Percentiles rank a stretch among this genome's conserved stretches.
Conservation (phyloP, 35 echinoderm and acorn worm genomes). For the Stichopus chloronotus region DNA sequence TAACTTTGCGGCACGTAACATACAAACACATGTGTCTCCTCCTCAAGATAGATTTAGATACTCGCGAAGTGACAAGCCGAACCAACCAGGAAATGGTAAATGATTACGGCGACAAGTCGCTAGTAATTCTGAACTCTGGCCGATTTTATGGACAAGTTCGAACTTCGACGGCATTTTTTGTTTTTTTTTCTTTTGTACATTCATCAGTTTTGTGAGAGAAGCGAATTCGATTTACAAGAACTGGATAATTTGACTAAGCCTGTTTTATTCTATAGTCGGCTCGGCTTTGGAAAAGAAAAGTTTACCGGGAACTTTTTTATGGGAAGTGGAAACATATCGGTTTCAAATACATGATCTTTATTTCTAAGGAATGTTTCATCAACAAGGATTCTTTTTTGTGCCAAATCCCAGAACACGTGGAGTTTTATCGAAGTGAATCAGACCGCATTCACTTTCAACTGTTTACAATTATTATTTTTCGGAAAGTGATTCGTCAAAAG, state of each 20-base stretch:
- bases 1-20: conserved; percentile 59
- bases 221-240: not conserved
- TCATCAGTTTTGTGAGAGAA: not conserved
- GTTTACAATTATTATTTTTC: not conserved
- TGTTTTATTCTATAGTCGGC: not conserved
- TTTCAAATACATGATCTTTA: no score
- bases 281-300: not conserved
- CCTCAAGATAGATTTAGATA: conserved; percentile 55
- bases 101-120: conserved; percentile 58
- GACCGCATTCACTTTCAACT: conserved; percentile 13
- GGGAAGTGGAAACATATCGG: not conserved
- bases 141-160: conserved; percentile 45
- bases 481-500: conserved; percentile 50
- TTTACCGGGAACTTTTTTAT: not conserved
- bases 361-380: conserved; percentile 3
- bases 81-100: conserved; percentile 56
- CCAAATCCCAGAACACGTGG: not conserved
- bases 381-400: conserved; percentile 8
- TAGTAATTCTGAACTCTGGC: conserved; percentile 54
- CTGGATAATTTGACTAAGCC: conserved; percentile 15
- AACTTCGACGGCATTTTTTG: not conserved
- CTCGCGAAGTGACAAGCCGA: conserved; percentile 56
- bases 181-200: not conserved
- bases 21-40: conserved; percentile 53
- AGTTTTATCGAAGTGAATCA: conserved; percentile 23